Conservation (phyloP, 2,797 vertebrate genomes). For the Urocyon cinereoargenteus region DNA sequence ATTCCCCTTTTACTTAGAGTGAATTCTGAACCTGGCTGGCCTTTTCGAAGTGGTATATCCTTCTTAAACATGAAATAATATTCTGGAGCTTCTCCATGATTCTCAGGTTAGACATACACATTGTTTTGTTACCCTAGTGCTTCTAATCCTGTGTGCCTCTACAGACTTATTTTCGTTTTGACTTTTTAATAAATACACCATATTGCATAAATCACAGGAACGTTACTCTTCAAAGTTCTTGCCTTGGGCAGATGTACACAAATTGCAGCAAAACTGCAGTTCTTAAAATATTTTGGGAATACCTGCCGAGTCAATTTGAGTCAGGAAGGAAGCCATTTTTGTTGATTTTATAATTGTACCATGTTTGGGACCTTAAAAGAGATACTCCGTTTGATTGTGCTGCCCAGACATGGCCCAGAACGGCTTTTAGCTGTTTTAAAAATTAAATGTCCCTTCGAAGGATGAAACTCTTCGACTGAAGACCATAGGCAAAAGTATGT, state of each 20-base stretch:
- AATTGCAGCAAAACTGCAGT: background rate
- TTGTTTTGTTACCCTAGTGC: constrained; percentile 1
- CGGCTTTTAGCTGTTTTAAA: constrained; percentile 42
- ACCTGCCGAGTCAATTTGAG: background rate
- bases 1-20: constrained; percentile 14
- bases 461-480: constrained; percentile 20
- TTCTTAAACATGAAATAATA: background rate
- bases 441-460: background rate
- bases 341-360: constrained; percentile 27
- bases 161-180: background rate
- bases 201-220: background rate
- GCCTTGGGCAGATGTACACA: background rate
- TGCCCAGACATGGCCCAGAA: background rate
- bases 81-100: background rate
- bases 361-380: constrained; percentile 36
- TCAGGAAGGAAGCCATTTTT: constrained; percentile 43
- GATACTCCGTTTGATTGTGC: background rate
- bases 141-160: background rate
- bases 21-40: constrained; percentile 16
- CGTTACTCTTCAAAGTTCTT: background rate
- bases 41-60: constrained; percentile 9
- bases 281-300: constrained; percentile 56
- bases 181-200: background rate
- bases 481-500: background rate
- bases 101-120: background rate